Base-by-base conservation (phyloP, 2,113 vertebrate species). In the Orthonyx spaldingii region DNA sequence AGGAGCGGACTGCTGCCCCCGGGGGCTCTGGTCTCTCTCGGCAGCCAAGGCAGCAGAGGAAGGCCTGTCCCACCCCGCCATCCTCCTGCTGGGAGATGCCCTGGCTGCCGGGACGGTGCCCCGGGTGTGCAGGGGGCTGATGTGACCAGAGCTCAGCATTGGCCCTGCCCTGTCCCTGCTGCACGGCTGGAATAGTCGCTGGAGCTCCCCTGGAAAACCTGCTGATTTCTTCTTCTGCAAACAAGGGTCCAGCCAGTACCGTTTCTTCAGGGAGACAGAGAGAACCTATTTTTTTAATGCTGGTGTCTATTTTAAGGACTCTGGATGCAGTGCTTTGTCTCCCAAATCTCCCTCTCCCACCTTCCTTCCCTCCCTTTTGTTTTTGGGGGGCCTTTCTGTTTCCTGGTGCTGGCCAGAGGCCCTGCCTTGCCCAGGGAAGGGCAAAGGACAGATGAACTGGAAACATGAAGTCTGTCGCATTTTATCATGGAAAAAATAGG, bases 341-440 rank as follows among this genome's bases (percentile, higher is more conserved):
- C 60, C 18, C 30, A 37, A 35, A 55, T 47, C 23, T 50, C 10
- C 9, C 23, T 3, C 4, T 16, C 5, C 1, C 37, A 21, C 3
- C 16, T 3, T 20, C 2, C 1, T 3, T 8, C 15, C n/a, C 9
- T 0, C 2, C 2, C 4, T 28, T 32, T 57, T 53, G 23, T 44
- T 87, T 74, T 44, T 8, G 39, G 68, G 78, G n/a, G 52, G 19
- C 19, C 16, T 59, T 56, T 52, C 37, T 49, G 28, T 86, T 69
- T 42, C 64, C 22, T 8, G 1, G 72, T 76, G 61, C 75, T 69
- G 84, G 55, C 56, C 16, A 11, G 74, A 53, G 59, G 56, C 77
- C 49, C 53, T 65, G 59, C 60, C 41, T 52, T 77, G 82, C 70
- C 75, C 26, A 22, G 39, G 26, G 53, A 74, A 35, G 42, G 87